These are phyloP conservation scores for Pyrochroa serraticornis DNA, from an alignment of 2,888 invertebrate species.

Conservation along the genomic window DNA sequence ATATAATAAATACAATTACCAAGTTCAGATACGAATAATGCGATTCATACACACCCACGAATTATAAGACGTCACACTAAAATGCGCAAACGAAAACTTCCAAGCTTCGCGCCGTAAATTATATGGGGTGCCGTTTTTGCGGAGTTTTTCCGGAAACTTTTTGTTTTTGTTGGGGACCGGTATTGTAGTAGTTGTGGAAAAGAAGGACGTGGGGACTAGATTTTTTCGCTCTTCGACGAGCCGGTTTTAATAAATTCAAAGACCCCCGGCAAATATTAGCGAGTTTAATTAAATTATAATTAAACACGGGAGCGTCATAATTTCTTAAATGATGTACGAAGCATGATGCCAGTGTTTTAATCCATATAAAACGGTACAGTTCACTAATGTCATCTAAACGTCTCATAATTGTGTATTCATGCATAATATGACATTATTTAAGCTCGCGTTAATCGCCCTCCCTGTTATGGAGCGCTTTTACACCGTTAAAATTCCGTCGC, in stretches of 20 bases:
- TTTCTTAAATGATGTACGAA: slow-evolving; percentile 26
- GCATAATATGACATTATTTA: slow-evolving; percentile 52
- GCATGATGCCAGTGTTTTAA: slow-evolving; percentile 34
- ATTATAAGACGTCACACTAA: slow-evolving; percentile 19
- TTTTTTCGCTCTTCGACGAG: slow-evolving; percentile 5
- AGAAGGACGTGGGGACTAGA: not conserved
- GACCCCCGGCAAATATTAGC: slow-evolving; percentile 27
- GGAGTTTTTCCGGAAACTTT: not conserved
- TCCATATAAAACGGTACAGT: slow-evolving; percentile 44
- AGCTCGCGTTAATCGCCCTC: slow-evolving; percentile 49
- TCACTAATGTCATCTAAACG: slow-evolving; percentile 45
- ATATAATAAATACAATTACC: slow-evolving; percentile 44
- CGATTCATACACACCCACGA: slow-evolving; percentile 20
- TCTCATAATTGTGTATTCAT: slow-evolving; percentile 51
- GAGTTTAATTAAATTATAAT: slow-evolving; percentile 37
- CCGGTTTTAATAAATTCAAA: slow-evolving; percentile 24
- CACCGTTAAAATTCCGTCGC: slow-evolving; percentile 21
- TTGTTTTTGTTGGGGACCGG: not conserved
- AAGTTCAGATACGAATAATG: slow-evolving; percentile 27
- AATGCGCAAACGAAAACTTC: slow-evolving; percentile 13
- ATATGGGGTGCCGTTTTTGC: not conserved
- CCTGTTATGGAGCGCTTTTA: slow-evolving; percentile 45
- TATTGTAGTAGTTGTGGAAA: not conserved
- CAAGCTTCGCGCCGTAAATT: slow-evolving; percentile 8
- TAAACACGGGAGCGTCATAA: slow-evolving; percentile 30